Percentiles rank a stretch among this genome's conserved stretches.
These are phyloP conservation scores for Novumbra hubbsi DNA, from an alignment of 2,797 vertebrate species.

Conservation along the genomic window DNA sequence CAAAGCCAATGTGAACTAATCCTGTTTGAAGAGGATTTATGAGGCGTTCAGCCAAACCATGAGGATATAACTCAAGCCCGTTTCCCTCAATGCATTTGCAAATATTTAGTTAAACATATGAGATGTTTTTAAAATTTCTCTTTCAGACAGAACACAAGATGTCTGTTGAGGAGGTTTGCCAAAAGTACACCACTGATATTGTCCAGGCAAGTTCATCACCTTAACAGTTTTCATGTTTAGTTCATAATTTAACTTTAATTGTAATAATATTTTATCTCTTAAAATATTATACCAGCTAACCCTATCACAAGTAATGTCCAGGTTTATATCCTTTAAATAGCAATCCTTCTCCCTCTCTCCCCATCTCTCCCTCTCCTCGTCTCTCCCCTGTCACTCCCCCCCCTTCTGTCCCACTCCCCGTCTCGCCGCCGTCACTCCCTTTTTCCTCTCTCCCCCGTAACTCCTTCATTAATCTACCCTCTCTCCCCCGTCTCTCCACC, in stretches of 20 bases:
- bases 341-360: not conserved
- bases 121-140: conserved; percentile 7
- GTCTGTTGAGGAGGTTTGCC: conserved; percentile 90
- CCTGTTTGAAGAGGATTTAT: not conserved
- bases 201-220: conserved; percentile 78
- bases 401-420: not conserved
- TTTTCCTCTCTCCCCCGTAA: not conserved
- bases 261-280: not conserved
- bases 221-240: not conserved
- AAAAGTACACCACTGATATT: conserved; percentile 88
- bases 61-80: not conserved
- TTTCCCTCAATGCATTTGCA: not conserved
- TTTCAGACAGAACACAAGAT: conserved; percentile 92
- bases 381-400: not conserved
- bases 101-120: not conserved
- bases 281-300: not conserved
- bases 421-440: too few species aligned
- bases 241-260: not conserved
- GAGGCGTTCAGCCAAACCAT: not conserved
- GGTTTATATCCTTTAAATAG: not conserved
- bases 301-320: too few species aligned
- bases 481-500: not conserved
- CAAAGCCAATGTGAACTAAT: not conserved
- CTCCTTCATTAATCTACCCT: not conserved
- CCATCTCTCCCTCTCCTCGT: not conserved